A percentile compares a stretch with the other conserved stretches of the same genome.
phyloP scores from a whole-genome alignment of 2,888 invertebrate species.

The Cantharis flavilabris region DNA sequence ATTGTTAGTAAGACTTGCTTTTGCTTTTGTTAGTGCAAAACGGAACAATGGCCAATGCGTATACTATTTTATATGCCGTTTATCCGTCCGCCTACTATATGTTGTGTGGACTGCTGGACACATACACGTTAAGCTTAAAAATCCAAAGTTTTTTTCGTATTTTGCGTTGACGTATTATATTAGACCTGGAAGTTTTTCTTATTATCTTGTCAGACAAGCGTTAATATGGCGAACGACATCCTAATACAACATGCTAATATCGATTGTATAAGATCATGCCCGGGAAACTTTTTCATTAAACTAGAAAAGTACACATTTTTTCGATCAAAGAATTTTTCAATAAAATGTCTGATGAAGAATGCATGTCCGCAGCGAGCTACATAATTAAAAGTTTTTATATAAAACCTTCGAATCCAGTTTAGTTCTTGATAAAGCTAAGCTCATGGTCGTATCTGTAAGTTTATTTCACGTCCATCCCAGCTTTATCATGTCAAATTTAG shows the following conservation, averaged over 20 bases:
- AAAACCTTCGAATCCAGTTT: too few species aligned
- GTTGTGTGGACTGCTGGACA: not conserved
- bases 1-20: not conserved
- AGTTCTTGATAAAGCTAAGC: not conserved
- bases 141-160: too few species aligned
- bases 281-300: not conserved
- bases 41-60: constrained; percentile 13
- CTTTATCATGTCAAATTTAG: too few species aligned
- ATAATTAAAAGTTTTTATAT: not conserved
- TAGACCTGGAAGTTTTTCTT: not conserved
- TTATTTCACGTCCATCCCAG: not conserved
- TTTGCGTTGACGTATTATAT: too few species aligned
- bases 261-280: not conserved
- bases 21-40: constrained; percentile 9
- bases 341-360: not conserved
- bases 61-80: constrained; percentile 14
- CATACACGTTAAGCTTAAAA: too few species aligned
- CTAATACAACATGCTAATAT: not conserved
- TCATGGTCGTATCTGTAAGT: not conserved
- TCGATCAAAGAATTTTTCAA: not conserved
- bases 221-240: not conserved
- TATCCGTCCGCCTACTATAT: constrained; percentile 9
- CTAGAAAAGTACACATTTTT: not conserved
- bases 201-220: not conserved
- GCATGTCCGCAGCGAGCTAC: not conserved